Conservation (phyloP, 2,888 invertebrate genomes). For the Rhyacophila evoluta region DNA sequence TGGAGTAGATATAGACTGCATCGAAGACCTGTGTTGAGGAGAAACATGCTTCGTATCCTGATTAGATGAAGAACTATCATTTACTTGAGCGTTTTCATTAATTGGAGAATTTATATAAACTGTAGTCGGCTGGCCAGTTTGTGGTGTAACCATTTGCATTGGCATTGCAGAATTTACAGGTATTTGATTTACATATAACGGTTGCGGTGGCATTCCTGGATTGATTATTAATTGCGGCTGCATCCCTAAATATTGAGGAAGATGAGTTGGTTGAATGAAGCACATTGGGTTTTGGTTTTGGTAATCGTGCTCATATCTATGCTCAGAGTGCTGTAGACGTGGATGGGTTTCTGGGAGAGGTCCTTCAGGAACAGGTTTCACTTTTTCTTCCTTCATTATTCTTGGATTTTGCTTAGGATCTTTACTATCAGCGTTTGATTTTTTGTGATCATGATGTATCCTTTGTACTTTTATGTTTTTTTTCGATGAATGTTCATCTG, state of each 20-base stretch:
- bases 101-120: conserved; percentile 59
- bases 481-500: conserved; percentile 59
- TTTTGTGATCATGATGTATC: conserved; percentile 53
- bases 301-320: conserved; percentile 77
- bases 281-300: conserved; percentile 69
- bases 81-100: conserved; percentile 26
- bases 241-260: conserved; percentile 73
- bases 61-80: conserved; percentile 48
- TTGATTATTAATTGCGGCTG: conserved; percentile 63
- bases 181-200: conserved; percentile 67
- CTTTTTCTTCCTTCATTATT: conserved; percentile 67
- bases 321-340: conserved; percentile 81
- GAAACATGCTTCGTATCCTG: conserved; percentile 67
- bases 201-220: conserved; percentile 63
- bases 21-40: conserved; percentile 62
- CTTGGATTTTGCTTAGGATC: conserved; percentile 65
- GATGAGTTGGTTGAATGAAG: conserved; percentile 71
- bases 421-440: conserved; percentile 35
- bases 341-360: conserved; percentile 73
- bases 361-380: conserved; percentile 66
- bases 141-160: conserved; percentile 54
- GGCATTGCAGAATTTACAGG: conserved; percentile 51
- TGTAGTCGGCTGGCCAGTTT: conserved; percentile 62
- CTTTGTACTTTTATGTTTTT: conserved; percentile 38
- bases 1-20: not conserved